Conservation (phyloP, 2,888 invertebrate species). For the Phortica okadai region DNA sequence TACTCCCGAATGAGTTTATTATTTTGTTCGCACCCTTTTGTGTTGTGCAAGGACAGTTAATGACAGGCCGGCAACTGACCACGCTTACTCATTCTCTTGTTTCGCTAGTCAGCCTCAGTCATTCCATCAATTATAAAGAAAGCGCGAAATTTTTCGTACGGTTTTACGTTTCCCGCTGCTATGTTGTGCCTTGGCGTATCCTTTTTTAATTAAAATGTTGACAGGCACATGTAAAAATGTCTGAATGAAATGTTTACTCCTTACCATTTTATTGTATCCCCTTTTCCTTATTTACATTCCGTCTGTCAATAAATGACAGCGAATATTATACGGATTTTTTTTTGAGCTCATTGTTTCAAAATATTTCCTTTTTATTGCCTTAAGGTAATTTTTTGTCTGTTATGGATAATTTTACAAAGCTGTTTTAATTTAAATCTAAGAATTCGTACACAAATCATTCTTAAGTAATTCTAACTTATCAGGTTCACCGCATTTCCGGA, state of each 20-base stretch:
- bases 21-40: constrained; percentile 74
- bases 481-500: not conserved
- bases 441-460: too few species aligned
- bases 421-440: too few species aligned
- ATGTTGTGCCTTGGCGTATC: constrained; percentile 64
- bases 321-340: constrained; percentile 3
- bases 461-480: not conserved
- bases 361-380: not conserved
- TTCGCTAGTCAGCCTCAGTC: constrained; percentile 50
- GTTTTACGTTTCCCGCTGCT: constrained; percentile 43
- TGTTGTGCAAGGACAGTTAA: constrained; percentile 31
- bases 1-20: constrained; percentile 75
- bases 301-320: constrained; percentile 19
- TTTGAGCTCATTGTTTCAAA: not conserved
- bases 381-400: not conserved
- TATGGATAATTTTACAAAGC: too few species aligned
- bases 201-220: constrained; percentile 78
- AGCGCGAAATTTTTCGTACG: constrained; percentile 72
- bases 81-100: constrained; percentile 36
- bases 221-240: constrained; percentile 74
- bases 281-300: not conserved
- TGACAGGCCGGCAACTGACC: constrained; percentile 36
- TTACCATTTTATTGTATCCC: not conserved
- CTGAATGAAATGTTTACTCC: not conserved
- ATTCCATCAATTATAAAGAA: constrained; percentile 51